Evolutionary conservation across 2,113 vertebrate genomes (phyloP), one percentile per base, ranked within the genome.

Genomic region (Paratilapia polleni): DNA sequence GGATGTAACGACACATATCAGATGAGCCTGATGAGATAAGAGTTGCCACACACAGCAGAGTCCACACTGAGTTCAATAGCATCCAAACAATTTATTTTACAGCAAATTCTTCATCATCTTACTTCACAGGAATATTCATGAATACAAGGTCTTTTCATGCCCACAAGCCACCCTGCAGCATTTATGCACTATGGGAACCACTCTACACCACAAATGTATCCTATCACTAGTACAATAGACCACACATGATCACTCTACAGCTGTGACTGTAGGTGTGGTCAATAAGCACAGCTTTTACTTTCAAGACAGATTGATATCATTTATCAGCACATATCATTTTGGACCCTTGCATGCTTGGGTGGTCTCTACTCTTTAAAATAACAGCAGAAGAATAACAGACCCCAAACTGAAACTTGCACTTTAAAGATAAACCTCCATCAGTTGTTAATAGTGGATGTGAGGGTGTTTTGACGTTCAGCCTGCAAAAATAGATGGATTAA

Each of bases 271-370:
- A 19, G 9, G 24, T 41, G 10, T 70, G 43, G 24, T 11, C 66
- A 19, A 54, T 52, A 52, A 31, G 19, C 47, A 54, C 47, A n/a
- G 26, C 7, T 54, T 73, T 54, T 73, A 34, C 26, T 73, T 54
- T 54, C 68, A 34, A 31, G n/a, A 54, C 68, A 54, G 47, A 14
- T 14, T 54, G 68, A 54, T 54, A 20, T 61, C 49, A 52, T 52
- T 73, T 52, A 60, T 47, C 58, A 62, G 52, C 19, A 74, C 75
- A 80, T 85, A 52, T 49, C 77, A 79, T 59, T 41, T 61, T 38
- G 31, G 34, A n/a, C 28, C n/a, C 82, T 10, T 59, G 12, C 24
- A 8, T 24, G 60, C 38, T 34, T 31, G 34, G 28, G 38, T 28
- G 36, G 24, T 24, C 20, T 7, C 5, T 10, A 56, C 24, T 22